phyloP scores from a whole-genome alignment of 2,797 vertebrate species.

The Diceros bicornis region DNA sequence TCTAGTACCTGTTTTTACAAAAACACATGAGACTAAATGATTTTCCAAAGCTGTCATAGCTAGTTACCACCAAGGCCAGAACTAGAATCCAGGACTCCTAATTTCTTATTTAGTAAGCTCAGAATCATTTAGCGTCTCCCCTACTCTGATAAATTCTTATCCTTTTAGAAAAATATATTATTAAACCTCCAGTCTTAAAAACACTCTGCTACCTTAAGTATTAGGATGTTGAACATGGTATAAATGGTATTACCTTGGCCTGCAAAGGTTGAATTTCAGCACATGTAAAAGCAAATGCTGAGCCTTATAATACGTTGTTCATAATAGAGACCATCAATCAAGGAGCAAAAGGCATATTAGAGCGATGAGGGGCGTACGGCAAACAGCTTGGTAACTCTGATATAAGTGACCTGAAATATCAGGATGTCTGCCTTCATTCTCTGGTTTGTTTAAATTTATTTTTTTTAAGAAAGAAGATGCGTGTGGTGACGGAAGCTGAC shows the following conservation, averaged over 20 bases:
- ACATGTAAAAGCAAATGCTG: slow-evolving; percentile 61
- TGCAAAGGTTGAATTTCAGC: slow-evolving; percentile 79
- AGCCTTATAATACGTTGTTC: slow-evolving; percentile 72
- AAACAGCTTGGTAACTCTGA: slow-evolving; percentile 69
- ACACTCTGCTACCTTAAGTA: slow-evolving; percentile 67
- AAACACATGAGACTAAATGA: not conserved
- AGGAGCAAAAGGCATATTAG: slow-evolving; percentile 67
- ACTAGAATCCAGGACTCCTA: not conserved
- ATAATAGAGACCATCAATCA: slow-evolving; percentile 79
- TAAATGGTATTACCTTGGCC: slow-evolving; percentile 71
- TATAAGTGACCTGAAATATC: slow-evolving; percentile 61
- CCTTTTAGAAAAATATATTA: slow-evolving; percentile 55
- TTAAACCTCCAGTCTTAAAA: slow-evolving; percentile 73
- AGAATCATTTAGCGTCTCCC: not conserved
- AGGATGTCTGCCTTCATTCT: slow-evolving; percentile 46
- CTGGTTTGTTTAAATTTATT: slow-evolving; percentile 35
- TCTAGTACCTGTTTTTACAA: not conserved
- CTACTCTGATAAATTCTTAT: slow-evolving; percentile 43
- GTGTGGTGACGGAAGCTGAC: not conserved
- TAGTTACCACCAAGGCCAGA: not conserved
- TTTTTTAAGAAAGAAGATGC: not conserved
- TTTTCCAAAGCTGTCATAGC: not conserved
- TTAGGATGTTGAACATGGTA: slow-evolving; percentile 46
- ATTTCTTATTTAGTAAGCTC: not conserved
- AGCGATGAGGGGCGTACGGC: slow-evolving; percentile 65